Conservation (phyloP, 2,113 vertebrate genomes). For the Plectropomus leopardus region DNA sequence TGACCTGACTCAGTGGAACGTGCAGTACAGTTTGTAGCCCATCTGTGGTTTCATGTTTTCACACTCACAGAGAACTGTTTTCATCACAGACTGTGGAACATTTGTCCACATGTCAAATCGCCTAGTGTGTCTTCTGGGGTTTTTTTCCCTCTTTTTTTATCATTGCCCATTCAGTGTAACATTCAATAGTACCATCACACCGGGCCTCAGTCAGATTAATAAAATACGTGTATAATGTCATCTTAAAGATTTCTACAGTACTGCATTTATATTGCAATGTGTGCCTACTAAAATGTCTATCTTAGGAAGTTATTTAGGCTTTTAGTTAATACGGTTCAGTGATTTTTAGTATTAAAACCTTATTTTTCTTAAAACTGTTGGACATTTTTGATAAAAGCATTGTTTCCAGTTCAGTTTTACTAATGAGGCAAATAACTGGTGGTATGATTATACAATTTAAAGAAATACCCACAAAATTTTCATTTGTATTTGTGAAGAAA, state of each 20-base stretch:
- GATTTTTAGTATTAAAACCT: not conserved
- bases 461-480: no score
- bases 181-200: not conserved
- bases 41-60: conserved; percentile 59
- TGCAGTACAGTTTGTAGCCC: conserved; percentile 39
- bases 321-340: not conserved
- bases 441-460: not conserved
- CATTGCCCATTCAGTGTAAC: not conserved
- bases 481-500: no score
- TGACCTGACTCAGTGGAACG: conserved; percentile 64
- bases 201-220: not conserved
- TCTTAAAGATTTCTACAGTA: not conserved
- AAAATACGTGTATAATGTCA: not conserved
- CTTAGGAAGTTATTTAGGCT: not conserved
- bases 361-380: not conserved
- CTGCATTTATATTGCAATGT: not conserved
- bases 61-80: conserved; percentile 30
- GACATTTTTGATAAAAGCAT: not conserved
- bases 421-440: not conserved
- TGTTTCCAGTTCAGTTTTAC: not conserved
- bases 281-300: not conserved
- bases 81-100: conserved; percentile 30
- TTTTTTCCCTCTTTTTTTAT: not conserved
- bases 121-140: not conserved
- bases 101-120: conserved; percentile 26